Percentiles rank a stretch among this genome's conserved stretches.
Conservation (phyloP, 2,888 invertebrate species). For the Tupiocoris notatus region DNA sequence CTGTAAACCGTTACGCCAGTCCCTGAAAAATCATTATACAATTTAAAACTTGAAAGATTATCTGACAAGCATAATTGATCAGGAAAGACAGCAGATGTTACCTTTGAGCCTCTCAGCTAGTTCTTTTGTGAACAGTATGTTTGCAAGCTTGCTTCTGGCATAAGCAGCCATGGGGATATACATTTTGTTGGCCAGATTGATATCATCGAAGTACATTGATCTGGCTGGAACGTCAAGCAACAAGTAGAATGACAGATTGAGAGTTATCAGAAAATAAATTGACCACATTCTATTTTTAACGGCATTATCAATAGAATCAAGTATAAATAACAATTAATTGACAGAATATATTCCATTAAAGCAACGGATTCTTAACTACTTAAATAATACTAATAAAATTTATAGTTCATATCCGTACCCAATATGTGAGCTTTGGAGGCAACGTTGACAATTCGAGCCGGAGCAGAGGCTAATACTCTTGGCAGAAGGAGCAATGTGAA, state of each 20-base stretch:
- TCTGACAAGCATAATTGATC: background rate
- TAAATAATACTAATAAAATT: too few species aligned
- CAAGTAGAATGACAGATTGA: too few species aligned
- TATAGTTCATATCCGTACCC: too few species aligned
- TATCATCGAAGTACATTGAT: conserved; percentile 64
- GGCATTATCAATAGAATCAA: too few species aligned
- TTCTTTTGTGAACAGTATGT: conserved; percentile 54
- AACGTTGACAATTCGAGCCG: conserved; percentile 53
- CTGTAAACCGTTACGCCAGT: conserved; percentile 65
- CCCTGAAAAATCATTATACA: too few species aligned
- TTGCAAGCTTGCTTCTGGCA: conserved; percentile 55
- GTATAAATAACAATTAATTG: too few species aligned
- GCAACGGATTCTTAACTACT: too few species aligned
- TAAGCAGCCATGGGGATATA: conserved; percentile 52
- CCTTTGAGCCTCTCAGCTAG: conserved; percentile 53
- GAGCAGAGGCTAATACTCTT: conserved; percentile 55
- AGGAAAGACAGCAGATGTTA: conserved; percentile 45
- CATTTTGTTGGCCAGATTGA: conserved; percentile 50
- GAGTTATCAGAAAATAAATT: too few species aligned
- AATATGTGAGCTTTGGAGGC: conserved; percentile 49
- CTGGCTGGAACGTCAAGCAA: conserved; percentile 45
- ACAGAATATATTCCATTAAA: too few species aligned
- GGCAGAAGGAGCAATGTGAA: conserved; percentile 62
- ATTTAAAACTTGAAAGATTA: too few species aligned
- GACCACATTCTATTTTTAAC: too few species aligned